Conservation (phyloP, 1,140 invertebrate genomes). For the Drosophila subpulchrella region DNA sequence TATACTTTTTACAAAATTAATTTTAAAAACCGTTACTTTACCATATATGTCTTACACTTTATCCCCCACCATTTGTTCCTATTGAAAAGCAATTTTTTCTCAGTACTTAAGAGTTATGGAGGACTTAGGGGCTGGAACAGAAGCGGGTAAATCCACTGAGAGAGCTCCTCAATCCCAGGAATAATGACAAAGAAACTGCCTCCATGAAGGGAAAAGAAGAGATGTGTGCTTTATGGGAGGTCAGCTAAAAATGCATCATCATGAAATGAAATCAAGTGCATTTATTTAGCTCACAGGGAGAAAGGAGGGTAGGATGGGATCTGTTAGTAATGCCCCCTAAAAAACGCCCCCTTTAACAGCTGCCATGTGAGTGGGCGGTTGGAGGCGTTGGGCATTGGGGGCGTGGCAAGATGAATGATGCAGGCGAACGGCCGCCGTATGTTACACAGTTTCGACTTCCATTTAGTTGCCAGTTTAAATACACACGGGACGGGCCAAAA, state of each 20-base stretch:
- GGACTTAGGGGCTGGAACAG: background rate
- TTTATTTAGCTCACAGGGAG: conserved; percentile 59
- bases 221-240: conserved; percentile 35
- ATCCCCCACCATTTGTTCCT: background rate
- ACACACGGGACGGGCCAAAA: conserved; percentile 62
- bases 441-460: conserved; percentile 57
- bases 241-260: conserved; percentile 74
- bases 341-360: conserved; percentile 5
- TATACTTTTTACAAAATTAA: too few relatives aligned
- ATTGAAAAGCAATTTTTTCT: background rate
- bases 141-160: background rate
- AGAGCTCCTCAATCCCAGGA: conserved; percentile 3
- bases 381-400: background rate
- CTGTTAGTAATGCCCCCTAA: conserved; percentile 10
- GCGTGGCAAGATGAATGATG: conserved; percentile 77
- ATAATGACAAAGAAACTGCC: conserved; percentile 71
- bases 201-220: conserved; percentile 16
- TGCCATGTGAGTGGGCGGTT: conserved; percentile 23
- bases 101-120: background rate
- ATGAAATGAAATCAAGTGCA: conserved; percentile 81
- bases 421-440: conserved; percentile 49
- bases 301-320: background rate
- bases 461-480: conserved; percentile 75
- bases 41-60: background rate
- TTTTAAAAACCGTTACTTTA: too few relatives aligned